Base-by-base conservation (phyloP, 2,888 invertebrate genomes). In the Helicoverpa assulta region DNA sequence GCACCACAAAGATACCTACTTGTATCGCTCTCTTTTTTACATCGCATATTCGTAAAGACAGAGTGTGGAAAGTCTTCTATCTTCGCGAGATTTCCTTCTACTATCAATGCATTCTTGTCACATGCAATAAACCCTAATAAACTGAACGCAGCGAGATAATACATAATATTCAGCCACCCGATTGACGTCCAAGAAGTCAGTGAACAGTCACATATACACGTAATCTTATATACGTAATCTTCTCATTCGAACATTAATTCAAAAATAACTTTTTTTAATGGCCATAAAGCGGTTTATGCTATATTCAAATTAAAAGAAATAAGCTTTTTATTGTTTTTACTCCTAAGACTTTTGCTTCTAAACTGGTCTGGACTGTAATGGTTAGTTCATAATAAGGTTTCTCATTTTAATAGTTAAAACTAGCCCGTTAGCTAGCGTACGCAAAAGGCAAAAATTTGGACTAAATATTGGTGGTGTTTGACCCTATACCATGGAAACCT, bases 51-150 rank as follows among this genome's bases (percentile, higher is more conserved):
- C 6, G 59, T 58, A 8, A 18, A 69, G 5, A 6, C 69, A 18
- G 18, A 5, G 26, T 69, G 69, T 19, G 68, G 21, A 16, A 68
- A 69, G 10, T 50, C 18, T 18, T 47, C 5, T 16, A 47, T 47
- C 12, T 5, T 47, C 47, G 47, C 47, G 16, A 6, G 4, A 10
- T 0, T 16, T 47, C 47, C 47, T n/a, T 12, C n/a, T 5, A 47
- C 47, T 47, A 47, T n/a, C n/a, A 43, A 0, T 14, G 43, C 2
- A 3, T 43, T n/a, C 47, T 47, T 47, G 2, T 47, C n/a, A 47
- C 47, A 47, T 47, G 16, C 16, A 47, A 47, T 47, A 47, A 47
- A 47, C n/a, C 47, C 6, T 7, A 47, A n/a, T 47, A 47, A 47
- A 47, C 47, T 47, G 16, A 47, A 47, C n/a, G n/a, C n/a, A 47